These are phyloP conservation scores for Camponotus floridanus DNA, from an alignment of 1,140 invertebrate genomes.

Conservation along the genomic window DNA sequence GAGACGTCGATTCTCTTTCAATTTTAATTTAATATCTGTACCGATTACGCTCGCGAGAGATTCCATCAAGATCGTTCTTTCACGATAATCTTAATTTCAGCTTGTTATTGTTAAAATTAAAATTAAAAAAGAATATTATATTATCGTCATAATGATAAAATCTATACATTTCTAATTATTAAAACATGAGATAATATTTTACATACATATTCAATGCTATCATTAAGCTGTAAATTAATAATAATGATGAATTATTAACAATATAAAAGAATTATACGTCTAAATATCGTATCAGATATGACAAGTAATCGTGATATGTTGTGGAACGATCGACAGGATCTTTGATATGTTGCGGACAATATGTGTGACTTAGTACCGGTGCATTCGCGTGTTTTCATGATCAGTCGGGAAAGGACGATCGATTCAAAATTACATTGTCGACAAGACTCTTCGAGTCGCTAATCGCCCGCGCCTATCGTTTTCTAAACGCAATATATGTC, in stretches of 20 bases:
- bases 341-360: not conserved
- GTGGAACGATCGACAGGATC: not conserved
- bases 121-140: not conserved
- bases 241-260: not conserved
- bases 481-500: constrained; percentile 34
- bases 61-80: not conserved
- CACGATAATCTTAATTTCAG: not conserved
- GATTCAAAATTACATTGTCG: constrained; percentile 30
- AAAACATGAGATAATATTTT: not conserved
- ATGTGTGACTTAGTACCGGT: not conserved
- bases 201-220: not conserved
- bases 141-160: not conserved
- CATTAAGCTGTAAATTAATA: too few species aligned
- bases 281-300: too few species aligned
- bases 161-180: not conserved
- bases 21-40: constrained; percentile 38
- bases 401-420: constrained; percentile 25
- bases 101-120: not conserved
- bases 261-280: not conserved
- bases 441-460: constrained; percentile 19
- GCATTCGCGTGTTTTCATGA: constrained; percentile 18
- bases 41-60: not conserved
- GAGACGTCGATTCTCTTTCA: constrained; percentile 24
- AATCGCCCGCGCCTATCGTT: constrained; percentile 26
- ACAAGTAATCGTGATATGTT: not conserved